Base-by-base conservation (phyloP, 2,113 vertebrate genomes). In the Chaetodon auriga region DNA sequence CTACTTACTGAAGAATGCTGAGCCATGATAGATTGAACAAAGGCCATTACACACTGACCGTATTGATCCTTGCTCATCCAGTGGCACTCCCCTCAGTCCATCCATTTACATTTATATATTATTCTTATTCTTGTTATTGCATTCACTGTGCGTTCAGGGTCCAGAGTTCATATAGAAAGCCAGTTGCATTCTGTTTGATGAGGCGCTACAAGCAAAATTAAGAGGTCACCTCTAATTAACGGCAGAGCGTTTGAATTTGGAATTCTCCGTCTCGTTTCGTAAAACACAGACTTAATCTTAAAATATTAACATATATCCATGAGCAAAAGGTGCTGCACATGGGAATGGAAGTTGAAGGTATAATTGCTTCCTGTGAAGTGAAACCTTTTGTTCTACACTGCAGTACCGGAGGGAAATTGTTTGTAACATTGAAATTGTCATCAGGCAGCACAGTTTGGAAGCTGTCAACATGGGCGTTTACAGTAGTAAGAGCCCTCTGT, bases 391-490 rank as follows among this genome's bases (percentile, higher is more conserved):
- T 23, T 21, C 30, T 19, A 25, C 49, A 48, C 41, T 51, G 19
- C 16, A 75, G 60, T 38, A 51, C 63, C 63, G 63, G 60, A 30
- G 35, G 43, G 64, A 57, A 48, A 68, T 72, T 48, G 48, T 73
- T 58, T 78, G 10, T 60, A 21, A 60, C 60, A 65, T 51, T 43
- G 30, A 53, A 46, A 49, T 69, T 36, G 58, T 7, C 43, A 45
- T 64, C 75, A 79, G 61, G 54, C 63, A 36, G 21, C 60, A 25
- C 13, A 41, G 54, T 45, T 54, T 74, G 57, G 30, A 78, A 30
- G 68, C 68, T 82, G 68, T 77, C 57, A 76, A 54, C n/a, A 48
- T 4, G 0, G 68, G 8, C 41, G 62, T 43, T 65, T 68, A 53
- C 68, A 57, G 14, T 21, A 49, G 49, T n/a, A n/a, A 55, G 12